These are phyloP conservation scores for Leuctra nigra DNA, from an alignment of 2,888 invertebrate genomes.

Conservation along the genomic window DNA sequence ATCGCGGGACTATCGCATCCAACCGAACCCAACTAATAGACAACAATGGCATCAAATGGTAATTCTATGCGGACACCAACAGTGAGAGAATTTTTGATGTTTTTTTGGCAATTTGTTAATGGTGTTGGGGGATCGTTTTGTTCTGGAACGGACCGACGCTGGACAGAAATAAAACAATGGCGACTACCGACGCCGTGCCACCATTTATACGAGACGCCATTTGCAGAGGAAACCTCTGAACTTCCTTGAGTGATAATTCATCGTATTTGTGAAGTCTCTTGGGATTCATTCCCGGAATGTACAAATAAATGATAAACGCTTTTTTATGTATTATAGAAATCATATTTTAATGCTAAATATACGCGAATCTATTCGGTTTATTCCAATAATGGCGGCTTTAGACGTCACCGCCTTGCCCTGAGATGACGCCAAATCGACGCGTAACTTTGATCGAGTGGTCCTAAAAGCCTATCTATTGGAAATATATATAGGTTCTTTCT, in stretches of 20 bases:
- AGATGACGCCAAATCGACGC: slow-evolving; percentile 3
- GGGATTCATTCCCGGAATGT: too few relatives aligned
- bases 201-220: slow-evolving; percentile 7
- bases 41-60: slow-evolving; percentile 2
- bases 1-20: too few relatives aligned
- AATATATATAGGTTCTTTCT: slow-evolving; percentile 3
- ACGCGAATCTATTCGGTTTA: too few relatives aligned
- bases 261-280: slow-evolving; percentile 1
- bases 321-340: too few relatives aligned
- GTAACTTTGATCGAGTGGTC: slow-evolving; percentile 8
- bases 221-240: slow-evolving; percentile 3
- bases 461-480: slow-evolving; percentile 2
- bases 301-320: too few relatives aligned
- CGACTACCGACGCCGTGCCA: neutral
- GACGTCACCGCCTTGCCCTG: neutral
- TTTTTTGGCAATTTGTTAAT: slow-evolving; percentile 45
- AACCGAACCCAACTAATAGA: slow-evolving; percentile 3
- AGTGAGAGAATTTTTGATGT: slow-evolving; percentile 7
- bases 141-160: slow-evolving; percentile 9
- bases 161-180: slow-evolving; percentile 7
- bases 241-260: slow-evolving; percentile 1
- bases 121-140: slow-evolving; percentile 27
- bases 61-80: neutral
- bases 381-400: too few relatives aligned
- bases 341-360: too few relatives aligned